Evolutionary conservation across 2,113 vertebrate species (phyloP).

Genomic region (Engraulis encrasicolus): DNA sequence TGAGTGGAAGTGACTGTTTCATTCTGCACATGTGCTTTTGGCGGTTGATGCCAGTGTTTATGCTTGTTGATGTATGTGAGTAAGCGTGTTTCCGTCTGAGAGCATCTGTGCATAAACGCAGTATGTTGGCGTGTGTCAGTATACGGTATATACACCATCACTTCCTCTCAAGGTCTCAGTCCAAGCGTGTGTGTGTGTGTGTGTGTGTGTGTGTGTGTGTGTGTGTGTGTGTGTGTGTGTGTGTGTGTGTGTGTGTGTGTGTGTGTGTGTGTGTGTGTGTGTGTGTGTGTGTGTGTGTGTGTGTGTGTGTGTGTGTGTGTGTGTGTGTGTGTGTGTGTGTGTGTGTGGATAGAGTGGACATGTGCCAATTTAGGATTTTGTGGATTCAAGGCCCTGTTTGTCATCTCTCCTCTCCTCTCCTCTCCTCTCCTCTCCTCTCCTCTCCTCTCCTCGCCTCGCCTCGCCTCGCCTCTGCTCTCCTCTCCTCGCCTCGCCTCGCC

Average conservation of each 20-base stretch:
- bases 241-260: background rate
- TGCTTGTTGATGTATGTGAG: background rate
- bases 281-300: background rate
- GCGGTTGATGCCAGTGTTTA: conserved; percentile 26
- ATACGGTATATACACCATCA: background rate
- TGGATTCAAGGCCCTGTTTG: too few species aligned
- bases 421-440: too few species aligned
- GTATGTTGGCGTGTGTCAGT: conserved; percentile 26
- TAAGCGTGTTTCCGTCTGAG: background rate
- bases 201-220: background rate
- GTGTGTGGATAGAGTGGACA: conserved; percentile 26
- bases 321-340: background rate
- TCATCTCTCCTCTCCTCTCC: too few species aligned
- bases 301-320: background rate
- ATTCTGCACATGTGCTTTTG: background rate
- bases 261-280: background rate
- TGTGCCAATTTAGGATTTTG: conserved; percentile 63
- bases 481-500: too few species aligned
- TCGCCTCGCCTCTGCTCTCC: too few species aligned
- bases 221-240: background rate
- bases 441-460: too few species aligned
- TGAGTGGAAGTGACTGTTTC: too few species aligned
- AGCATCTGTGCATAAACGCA: too few species aligned
- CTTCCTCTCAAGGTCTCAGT: background rate
- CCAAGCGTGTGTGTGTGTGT: background rate